Base-by-base conservation (phyloP, 2,797 vertebrate genomes). In the Cirrhinus mrigala region DNA sequence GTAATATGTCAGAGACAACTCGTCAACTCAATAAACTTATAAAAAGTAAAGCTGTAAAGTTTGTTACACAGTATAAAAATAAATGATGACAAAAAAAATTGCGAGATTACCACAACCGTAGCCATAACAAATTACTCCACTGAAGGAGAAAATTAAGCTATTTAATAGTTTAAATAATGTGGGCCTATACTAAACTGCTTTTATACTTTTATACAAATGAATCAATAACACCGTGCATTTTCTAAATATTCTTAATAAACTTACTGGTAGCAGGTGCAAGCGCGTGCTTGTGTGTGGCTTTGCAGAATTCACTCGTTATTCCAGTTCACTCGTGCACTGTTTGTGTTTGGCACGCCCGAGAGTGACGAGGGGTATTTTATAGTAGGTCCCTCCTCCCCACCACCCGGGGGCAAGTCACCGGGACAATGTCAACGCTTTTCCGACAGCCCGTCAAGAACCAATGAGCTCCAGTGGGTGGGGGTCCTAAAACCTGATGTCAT, bases 401-500 rank as follows among this genome's bases (percentile, higher is more conserved):
- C 87, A 78, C 90, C 87, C 90, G 85, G 93, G 93, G 92, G 92
- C 92, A 87, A 87, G 88, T 95, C 92, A 93, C 92, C 94, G 80
- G 94, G 94, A 96, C 96, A 95, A 96, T 94, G 94, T 95, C 87
- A 93, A 86, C 88, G 94, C 94, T 92, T 92, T 89, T 93, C 92
- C 81, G 83, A 89, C 93, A 91, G 94, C 91, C 92, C 93, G 91
- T 80, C 90, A 89, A 87, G 93, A 89, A 92, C 97, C 97, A 97
- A 97, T 97, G 91, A 94, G 95, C 89, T 89, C 86, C 85, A 56
- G 85, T 64, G 84, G 89, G 85, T 77, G 89, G 84, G 87, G 83
- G 93, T 78, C 82, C 90, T 76, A 89, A 85, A 89, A 89, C 92
- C 95, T 96, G 96, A 96, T 94, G 96, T 96, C 95, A 97, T 95